phyloP scores from a whole-genome alignment of 2,113 vertebrate species.

The Dromiciops gliroides region DNA sequence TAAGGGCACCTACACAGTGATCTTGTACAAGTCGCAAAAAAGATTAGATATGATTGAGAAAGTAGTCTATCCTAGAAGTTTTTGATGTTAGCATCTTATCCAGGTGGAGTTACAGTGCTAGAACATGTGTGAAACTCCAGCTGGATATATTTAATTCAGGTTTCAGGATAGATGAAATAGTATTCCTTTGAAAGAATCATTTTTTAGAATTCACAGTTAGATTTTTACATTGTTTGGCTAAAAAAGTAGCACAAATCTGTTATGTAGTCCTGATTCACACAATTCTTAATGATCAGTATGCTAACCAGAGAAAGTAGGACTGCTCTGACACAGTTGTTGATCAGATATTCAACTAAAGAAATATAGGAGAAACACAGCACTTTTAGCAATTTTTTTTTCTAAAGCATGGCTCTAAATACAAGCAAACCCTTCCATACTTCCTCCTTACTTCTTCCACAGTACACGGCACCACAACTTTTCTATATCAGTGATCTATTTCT shows the following conservation, averaged over 20 bases:
- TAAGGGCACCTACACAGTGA: background rate
- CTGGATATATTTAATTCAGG: conserved; percentile 44
- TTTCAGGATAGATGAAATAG: conserved; percentile 35
- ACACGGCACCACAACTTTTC: background rate
- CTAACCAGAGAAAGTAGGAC: background rate
- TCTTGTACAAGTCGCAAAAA: conserved; percentile 9
- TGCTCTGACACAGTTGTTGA: background rate
- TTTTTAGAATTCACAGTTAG: conserved; percentile 20
- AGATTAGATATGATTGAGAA: conserved; percentile 50
- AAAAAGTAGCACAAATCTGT: conserved; percentile 10
- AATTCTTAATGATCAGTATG: background rate
- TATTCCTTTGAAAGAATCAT: conserved; percentile 16
- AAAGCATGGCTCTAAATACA: background rate
- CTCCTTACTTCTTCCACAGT: background rate
- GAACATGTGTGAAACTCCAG: background rate
- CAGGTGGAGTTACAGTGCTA: conserved; percentile 33
- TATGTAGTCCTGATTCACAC: background rate
- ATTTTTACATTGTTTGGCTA: background rate
- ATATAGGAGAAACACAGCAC: background rate
- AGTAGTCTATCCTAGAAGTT: conserved; percentile 20
- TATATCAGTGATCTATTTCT: background rate
- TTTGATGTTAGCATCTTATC: background rate
- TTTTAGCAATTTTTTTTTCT: background rate
- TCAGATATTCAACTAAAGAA: background rate
- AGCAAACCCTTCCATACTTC: background rate